Percentiles rank a stretch among this genome's conserved stretches.
These are phyloP conservation scores for Pseudolaguvia tuberculata DNA, from an alignment of 2,113 vertebrate species.

Conservation along the genomic window DNA sequence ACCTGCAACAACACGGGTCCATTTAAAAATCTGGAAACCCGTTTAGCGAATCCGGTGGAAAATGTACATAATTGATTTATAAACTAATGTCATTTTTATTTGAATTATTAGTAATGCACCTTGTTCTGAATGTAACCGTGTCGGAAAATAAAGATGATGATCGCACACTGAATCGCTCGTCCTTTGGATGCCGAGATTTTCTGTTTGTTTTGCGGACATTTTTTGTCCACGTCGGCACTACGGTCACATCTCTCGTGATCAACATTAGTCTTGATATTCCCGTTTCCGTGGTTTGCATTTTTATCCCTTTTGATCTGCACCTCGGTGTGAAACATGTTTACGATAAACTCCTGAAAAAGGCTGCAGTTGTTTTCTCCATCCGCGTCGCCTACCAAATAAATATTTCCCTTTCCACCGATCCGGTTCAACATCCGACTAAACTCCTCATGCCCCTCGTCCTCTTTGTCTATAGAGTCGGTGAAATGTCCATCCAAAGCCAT, in stretches of 20 bases:
- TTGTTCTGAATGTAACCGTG: conserved; percentile 55
- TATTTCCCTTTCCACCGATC: conserved; percentile 65
- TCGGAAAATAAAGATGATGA: conserved; percentile 68
- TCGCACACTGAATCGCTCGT: conserved; percentile 59
- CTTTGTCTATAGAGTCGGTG: neutral
- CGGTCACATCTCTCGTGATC: neutral
- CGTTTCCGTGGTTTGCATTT: conserved; percentile 14
- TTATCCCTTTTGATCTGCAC: neutral
- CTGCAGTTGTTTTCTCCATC: conserved; percentile 47
- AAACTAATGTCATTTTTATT: rapidly evolving
- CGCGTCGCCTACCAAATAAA: conserved; percentile 63
- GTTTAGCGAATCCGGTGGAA: neutral
- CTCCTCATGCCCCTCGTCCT: conserved; percentile 39
- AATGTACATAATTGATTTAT: neutral
- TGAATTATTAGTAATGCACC: neutral
- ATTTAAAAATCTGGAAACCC: neutral
- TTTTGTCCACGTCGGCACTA: conserved; percentile 11
- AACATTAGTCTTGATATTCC: neutral
- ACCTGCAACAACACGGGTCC: neutral
- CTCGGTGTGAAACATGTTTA: conserved; percentile 57
- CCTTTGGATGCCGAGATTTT: conserved; percentile 35
- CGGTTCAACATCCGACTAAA: conserved; percentile 56
- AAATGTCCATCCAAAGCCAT: conserved; percentile 31
- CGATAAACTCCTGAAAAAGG: conserved; percentile 60
- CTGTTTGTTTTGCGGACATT: neutral